phyloP scores from a whole-genome alignment of 2,113 vertebrate genomes.

The Xiphophorus maculatus region DNA sequence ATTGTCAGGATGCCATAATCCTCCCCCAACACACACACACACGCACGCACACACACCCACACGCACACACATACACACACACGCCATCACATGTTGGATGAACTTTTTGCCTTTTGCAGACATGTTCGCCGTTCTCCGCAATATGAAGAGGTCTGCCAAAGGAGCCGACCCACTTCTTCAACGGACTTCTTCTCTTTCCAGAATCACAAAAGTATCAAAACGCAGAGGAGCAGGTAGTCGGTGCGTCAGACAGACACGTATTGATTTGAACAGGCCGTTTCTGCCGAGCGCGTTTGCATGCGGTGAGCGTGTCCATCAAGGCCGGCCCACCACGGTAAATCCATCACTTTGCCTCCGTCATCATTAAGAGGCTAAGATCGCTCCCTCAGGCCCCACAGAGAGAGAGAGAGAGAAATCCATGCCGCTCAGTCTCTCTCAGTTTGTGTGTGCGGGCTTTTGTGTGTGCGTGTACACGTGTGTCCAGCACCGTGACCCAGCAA shows the following conservation, averaged over 20 bases:
- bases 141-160: no score
- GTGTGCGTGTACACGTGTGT: not conserved
- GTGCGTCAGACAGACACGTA: not conserved
- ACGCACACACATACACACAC: no score
- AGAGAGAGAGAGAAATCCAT: slow-evolving; percentile 28
- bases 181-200: no score
- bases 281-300: slow-evolving; percentile 8
- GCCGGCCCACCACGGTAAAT: slow-evolving; percentile 29
- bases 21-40: no score
- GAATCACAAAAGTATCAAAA: not conserved
- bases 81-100: no score
- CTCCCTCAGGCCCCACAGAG: slow-evolving; percentile 5
- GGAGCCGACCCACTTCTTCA: no score
- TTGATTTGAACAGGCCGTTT: slow-evolving; percentile 25
- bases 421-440: not conserved
- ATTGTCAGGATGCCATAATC: no score
- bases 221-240: not conserved
- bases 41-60: no score
- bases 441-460: slow-evolving; percentile 2
- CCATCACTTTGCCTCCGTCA: slow-evolving; percentile 36
- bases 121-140: no score
- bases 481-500: slow-evolving; percentile 16
- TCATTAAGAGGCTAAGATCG: slow-evolving; percentile 42
- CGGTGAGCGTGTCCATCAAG: slow-evolving; percentile 14
- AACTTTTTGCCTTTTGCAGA: no score